Evolutionary conservation across 2,888 invertebrate genomes (phyloP), one percentile per base, ranked within the genome.

Genomic region (Chirona hameri): DNA sequence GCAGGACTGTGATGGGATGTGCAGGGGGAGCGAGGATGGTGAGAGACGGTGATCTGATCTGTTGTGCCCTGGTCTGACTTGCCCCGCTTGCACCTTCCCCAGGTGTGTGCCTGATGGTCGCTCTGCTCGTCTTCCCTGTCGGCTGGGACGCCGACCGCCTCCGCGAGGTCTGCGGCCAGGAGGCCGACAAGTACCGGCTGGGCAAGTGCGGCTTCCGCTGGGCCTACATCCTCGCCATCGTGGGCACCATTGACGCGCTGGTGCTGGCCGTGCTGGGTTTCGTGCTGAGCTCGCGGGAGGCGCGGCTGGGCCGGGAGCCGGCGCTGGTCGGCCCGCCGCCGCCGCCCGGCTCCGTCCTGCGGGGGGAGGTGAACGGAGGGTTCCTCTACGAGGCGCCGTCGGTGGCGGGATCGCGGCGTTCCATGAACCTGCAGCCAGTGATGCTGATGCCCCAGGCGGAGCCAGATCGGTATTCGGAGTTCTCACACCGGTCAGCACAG

Each of bases 151-250:
- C 95, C 82, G 91, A 93, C 3, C 90, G 92, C 83, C 94, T 98
- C 57, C 92, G 93, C 85, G 92, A 93, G 87, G 94, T 97, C 0
- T 98, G 98, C 87, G 96, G 96, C 0, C 91, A 93, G 21, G 91
- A 93, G 0, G 94, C 94, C 0, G 93, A 93, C 86, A 93, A 93
- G 83, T 91, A 89, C 86, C 88, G 90, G 86, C 86, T 92, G 87
- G 98, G 96, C 65, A 92, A 93, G 46, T 98, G 98, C 88, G 94
- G 93, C 84, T 91, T 98, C 82, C 92, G 96, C 86, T 97, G 97
- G 97, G 97, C 97, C 10, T 97, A 95, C 89, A 92, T 97, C 21
- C 90, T 98, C 86, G 97, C 97, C 12, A 94, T 95, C 84, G 96
- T 98, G 84, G 96, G 95, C 83, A 88, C 95, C 85, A 88, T 89